Base-by-base conservation (phyloP, 2,113 vertebrate species). In the Fukomys damarensis region DNA sequence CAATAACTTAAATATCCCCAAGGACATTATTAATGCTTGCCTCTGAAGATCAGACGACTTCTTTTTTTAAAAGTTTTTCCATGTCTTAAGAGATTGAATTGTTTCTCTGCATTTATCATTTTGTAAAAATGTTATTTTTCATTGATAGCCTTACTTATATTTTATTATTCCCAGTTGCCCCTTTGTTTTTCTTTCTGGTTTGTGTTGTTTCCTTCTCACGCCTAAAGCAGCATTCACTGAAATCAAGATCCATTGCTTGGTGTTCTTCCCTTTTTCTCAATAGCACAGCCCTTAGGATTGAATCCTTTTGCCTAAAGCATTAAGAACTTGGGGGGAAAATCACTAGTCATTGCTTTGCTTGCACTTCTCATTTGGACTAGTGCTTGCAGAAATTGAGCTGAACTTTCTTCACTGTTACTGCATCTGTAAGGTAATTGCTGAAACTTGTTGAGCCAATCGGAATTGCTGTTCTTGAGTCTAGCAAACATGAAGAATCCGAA, bases 401-500 rank as follows among this genome's bases (percentile, higher is more conserved):
- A 98, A 95, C 87, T 97, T 98, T 97, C 92, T 95, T 85, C 86
- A 68, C 56, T 61, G 72, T 93, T 95, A 77, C 68, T 92, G 89
- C 97, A 61, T 95, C 91, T 96, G 41, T 96, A 94, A 98, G 92
- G 88, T 97, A 98, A 98, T 97, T 98, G 96, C 96, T 76, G 97
- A 96, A 98, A 98, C 91, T 96, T 96, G 94, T 95, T 92, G 89
- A 94, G 93, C 83, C 91, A 97, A 92, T 96, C 54, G 28, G 74
- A 84, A 91, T 90, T 93, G 77, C 89, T 96, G 92, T 97, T 96
- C 94, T 63, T 93, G 63, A 89, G 74, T 97, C 97, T 95, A 97
- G 95, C 87, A 96, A 97, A 98, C 0, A 2, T 58, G 81, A 97
- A 98, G 94, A 96, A 98, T 95, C 94, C 20, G 58, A 96, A 95